These are phyloP conservation scores for Drosophila mulleri DNA, from an alignment of 2,888 invertebrate genomes.

Conservation along the genomic window DNA sequence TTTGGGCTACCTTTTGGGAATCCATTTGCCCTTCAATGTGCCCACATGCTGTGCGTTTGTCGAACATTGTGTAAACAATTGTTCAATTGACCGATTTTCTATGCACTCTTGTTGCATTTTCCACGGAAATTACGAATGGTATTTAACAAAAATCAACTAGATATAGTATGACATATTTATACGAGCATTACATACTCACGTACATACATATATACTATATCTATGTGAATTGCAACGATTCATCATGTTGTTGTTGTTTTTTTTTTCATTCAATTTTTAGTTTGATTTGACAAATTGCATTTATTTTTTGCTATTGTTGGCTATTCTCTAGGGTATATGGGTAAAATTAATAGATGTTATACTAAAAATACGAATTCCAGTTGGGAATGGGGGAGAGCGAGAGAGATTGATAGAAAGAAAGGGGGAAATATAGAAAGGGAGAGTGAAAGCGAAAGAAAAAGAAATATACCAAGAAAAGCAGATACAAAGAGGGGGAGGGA, in stretches of 20 bases:
- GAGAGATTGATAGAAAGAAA: not conserved
- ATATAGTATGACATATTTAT: constrained; percentile 25
- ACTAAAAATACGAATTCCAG: not conserved
- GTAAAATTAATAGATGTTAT: not conserved
- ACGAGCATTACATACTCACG: not conserved
- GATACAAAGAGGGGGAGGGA: no score
- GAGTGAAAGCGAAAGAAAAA: not conserved
- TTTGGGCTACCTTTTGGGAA: constrained; percentile 46
- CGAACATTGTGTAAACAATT: constrained; percentile 51
- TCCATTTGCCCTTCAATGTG: constrained; percentile 58
- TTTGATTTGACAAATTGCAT: constrained; percentile 34
- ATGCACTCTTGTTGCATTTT: constrained; percentile 54
- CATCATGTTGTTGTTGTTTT: not conserved
- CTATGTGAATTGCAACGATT: constrained; percentile 6
- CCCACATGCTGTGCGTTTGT: constrained; percentile 75
- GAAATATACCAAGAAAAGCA: not conserved
- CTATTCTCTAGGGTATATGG: not conserved
- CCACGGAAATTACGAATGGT: constrained; percentile 67
- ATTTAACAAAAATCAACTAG: constrained; percentile 49
- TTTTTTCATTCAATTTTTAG: constrained; percentile 5
- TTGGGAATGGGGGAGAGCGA: not conserved
- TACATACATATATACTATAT: not conserved
- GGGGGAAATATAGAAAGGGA: no score
- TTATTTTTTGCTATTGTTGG: constrained; percentile 8
- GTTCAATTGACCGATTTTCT: constrained; percentile 49